Base-by-base conservation (phyloP, 2,113 vertebrate species). In the Apteryx owenii region DNA sequence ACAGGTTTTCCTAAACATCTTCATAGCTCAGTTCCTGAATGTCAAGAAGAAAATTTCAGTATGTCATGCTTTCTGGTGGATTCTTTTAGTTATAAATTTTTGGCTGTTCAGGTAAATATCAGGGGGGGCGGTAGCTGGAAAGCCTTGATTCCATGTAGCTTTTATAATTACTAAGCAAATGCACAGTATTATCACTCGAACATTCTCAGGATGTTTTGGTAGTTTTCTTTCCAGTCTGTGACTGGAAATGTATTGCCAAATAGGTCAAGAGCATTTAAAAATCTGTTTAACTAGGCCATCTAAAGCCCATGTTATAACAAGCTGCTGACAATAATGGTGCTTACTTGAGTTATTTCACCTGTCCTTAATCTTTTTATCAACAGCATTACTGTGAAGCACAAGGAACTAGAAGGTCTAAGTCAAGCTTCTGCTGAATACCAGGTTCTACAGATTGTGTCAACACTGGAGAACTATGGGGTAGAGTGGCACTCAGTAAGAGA, bases 401-500 rank as follows among this genome's bases (percentile, higher is more conserved):
- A 99, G 97, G 98, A 98, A 50, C 94, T 99, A 68, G 99, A 99
- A 91, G 99, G 99, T 22, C 79, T 98, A 81, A 99, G 98, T 95
- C 99, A 98, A 94, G 98, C 98, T 44, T 99, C 99, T 0, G 99
- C 99, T 65, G 99, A 99, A 88, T 99, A 99, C 86, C 99, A 99
- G 91, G 98, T 99, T 81, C 98, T 99, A 71, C 99, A 99, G 98
- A 98, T 99, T 64, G 98, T 99, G 46, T 99, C 99, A 1, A 97
- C 98, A 0, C 97, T 99, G 97, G 99, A 99, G 93, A 99, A 99
- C 95, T 99, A 99, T 11, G 99, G 99, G 5, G 98, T 99, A 33
- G 99, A 99, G 94, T 99, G 99, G 99, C 99, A 99, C 94, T 98
- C 99, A 12, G 99, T 98, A 42, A 98, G 99, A 44, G 99, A 99